These are phyloP conservation scores for Sinocyclocheilus anshuiensis DNA, from an alignment of 2,113 vertebrate genomes.

Conservation along the genomic window DNA sequence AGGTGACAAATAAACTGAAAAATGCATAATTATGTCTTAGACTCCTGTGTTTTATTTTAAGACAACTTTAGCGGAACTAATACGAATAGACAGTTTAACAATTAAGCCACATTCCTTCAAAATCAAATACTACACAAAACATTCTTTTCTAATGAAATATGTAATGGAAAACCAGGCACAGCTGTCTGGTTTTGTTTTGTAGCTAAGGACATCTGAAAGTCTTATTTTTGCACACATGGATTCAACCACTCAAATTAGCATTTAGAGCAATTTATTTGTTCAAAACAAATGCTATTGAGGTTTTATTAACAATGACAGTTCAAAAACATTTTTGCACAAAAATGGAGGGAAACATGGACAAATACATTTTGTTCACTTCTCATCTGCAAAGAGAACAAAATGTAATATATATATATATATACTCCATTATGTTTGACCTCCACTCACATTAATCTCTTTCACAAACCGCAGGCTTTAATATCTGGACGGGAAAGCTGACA, in stretches of 20 bases:
- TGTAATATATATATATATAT: constrained; percentile 1
- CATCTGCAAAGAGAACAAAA: not conserved
- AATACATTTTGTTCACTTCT: not conserved
- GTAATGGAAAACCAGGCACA: not conserved
- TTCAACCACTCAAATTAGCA: not conserved
- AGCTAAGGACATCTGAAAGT: not conserved
- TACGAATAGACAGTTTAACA: not conserved
- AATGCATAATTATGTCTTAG: constrained; percentile 46
- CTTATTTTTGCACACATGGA: not conserved
- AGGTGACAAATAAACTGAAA: constrained; percentile 75
- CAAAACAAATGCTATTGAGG: constrained; percentile 8
- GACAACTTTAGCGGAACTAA: not conserved
- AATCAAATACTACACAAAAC: not conserved
- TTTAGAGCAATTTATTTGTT: not conserved
- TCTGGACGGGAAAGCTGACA: constrained; percentile 60
- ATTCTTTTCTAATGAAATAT: not conserved
- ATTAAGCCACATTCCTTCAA: not conserved
- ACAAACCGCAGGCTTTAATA: constrained; percentile 69
- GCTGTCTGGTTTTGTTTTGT: constrained; percentile 21
- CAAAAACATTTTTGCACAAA: not conserved
- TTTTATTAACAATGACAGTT: not conserved
- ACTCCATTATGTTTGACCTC: constrained; percentile 73
- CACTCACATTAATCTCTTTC: constrained; percentile 68
- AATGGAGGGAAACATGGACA: not conserved
- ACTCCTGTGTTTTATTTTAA: constrained; percentile 58